These are phyloP conservation scores for Zosterops lateralis DNA, from an alignment of 2,113 vertebrate species.

Conservation along the genomic window DNA sequence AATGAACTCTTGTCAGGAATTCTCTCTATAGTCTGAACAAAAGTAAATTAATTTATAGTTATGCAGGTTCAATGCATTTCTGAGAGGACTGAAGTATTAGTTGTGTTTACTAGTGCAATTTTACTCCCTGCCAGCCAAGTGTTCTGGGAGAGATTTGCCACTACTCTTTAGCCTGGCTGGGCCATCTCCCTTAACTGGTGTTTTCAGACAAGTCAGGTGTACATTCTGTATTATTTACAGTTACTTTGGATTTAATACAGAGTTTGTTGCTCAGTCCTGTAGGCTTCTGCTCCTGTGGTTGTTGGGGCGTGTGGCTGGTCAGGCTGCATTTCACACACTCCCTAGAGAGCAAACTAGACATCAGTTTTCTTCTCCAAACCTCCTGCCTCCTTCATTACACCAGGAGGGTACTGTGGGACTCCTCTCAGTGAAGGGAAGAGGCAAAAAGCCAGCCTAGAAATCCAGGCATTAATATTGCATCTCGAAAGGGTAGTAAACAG, in stretches of 20 bases:
- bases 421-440: not conserved
- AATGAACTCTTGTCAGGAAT: not conserved
- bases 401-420: not conserved
- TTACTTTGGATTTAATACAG: not conserved
- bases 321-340: not conserved
- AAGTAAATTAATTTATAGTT: not conserved
- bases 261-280: not conserved
- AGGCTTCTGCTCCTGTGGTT: not conserved
- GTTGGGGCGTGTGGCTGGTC: not conserved
- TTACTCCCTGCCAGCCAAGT: not conserved
- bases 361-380: not conserved
- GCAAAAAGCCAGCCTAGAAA: not conserved
- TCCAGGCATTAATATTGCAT: not conserved
- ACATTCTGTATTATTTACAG: not conserved
- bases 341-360: not conserved
- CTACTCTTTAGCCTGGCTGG: not conserved
- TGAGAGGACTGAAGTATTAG: rapidly evolving
- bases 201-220: not conserved
- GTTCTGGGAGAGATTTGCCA: not conserved
- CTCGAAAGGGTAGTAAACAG: not conserved
- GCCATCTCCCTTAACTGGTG: not conserved
- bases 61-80: not conserved
- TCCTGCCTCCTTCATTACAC: not conserved
- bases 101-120: rapidly evolving
- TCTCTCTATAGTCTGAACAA: not conserved